Base-by-base conservation (phyloP, 2,888 invertebrate species). In the Heteropelma amictum region DNA sequence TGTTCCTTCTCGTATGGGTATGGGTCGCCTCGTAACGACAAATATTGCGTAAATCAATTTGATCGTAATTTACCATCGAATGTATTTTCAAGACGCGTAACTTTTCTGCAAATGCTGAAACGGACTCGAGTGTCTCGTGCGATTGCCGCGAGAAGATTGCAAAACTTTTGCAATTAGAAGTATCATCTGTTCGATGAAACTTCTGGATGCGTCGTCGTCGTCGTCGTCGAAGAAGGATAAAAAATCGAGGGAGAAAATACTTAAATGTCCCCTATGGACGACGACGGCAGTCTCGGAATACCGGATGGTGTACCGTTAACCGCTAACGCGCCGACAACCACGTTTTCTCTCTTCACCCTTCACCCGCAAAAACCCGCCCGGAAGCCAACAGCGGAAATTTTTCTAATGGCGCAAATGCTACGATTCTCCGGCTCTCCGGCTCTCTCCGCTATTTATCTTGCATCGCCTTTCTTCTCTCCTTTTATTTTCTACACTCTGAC, bases 291-390 rank as follows among this genome's bases (percentile, higher is more conserved):
- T 56, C 61, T 56, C 61, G 75, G 67, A 63, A 75, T 75, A 71
- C 75, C 75, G 56, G 67, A 60, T 42, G 67, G 71, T n/a, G n/a
- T 75, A 75, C 75, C 75, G 75, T 75, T 75, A 67, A 42, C 23
- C 63, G 67, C 75, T 63, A 67, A 75, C 67, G 65, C 74, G 70
- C 54, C 65, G 61, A 53, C 70, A 42, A 63, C 65, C 56, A 42
- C 26, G 35, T 49, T 28, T 30, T 60, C 54, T 56, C 58, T 54
- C 47, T 68, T 49, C 33, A 47, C 19, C n/a, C 26, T 4, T 14
- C 65, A 17, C 61, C 42, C 49, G 26, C 38, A 38, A 19, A 58
- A 33, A 53, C 61, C 45, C 60, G 65, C 65, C 65, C 70, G 67
- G 75, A 61, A 71, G 61, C 60, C 35, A 47, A 26, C 60, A 30